A percentile compares a stretch with the other conserved stretches of the same genome.
phyloP scores from a whole-genome alignment of 1,140 invertebrate genomes.

The Probaryconus sp. region DNA sequence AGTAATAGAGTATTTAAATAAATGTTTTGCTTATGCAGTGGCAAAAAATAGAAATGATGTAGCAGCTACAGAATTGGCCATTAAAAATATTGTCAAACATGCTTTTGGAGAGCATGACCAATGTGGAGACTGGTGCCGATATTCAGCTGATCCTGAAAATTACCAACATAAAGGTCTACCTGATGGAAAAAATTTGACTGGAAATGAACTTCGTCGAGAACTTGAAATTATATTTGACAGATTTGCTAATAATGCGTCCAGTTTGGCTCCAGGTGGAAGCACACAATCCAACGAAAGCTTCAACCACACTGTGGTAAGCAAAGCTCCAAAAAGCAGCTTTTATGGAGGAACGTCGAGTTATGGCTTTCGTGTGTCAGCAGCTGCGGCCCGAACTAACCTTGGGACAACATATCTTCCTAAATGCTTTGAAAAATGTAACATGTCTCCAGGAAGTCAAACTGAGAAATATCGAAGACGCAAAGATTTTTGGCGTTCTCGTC shows the following conservation, averaged over 20 bases:
- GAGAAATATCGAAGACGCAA: constrained; percentile 1
- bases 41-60: constrained; percentile 13
- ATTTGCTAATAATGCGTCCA: constrained; percentile 13
- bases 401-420: constrained; percentile 5
- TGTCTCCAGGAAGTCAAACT: background rate
- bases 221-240: constrained; percentile 7
- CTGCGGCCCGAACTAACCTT: constrained; percentile 24
- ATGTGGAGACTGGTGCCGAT: constrained; percentile 14
- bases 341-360: constrained; percentile 21
- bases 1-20: constrained; percentile 18
- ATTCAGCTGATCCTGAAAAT: constrained; percentile 1
- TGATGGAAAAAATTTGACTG: constrained; percentile 13
- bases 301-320: constrained; percentile 16
- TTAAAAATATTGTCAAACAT: constrained; percentile 12
- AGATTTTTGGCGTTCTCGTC: constrained; percentile 8
- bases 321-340: constrained; percentile 41
- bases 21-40: constrained; percentile 5
- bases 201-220: constrained; percentile 4
- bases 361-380: constrained; percentile 10
- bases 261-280: constrained; percentile 19
- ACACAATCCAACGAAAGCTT: constrained; percentile 35
- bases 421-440: background rate
- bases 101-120: constrained; percentile 23
- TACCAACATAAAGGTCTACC: constrained; percentile 22
- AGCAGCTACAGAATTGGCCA: background rate